Percentiles rank a stretch among this genome's conserved stretches.
phyloP scores from a whole-genome alignment of 2,888 invertebrate species.

The Osedax fenrisi region DNA sequence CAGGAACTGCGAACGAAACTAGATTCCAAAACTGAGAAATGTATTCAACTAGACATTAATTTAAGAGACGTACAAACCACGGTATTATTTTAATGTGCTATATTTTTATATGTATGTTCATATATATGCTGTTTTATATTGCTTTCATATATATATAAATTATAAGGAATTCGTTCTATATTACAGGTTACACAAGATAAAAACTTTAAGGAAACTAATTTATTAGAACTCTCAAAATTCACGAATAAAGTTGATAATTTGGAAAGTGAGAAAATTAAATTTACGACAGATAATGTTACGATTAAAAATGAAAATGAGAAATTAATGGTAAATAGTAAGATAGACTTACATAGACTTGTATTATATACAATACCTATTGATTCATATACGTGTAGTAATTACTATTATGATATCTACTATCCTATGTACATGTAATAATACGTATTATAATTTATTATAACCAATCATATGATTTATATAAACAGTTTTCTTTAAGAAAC shows the following conservation, averaged over 20 bases:
- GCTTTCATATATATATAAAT: no score
- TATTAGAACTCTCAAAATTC: background rate
- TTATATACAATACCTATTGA: no score
- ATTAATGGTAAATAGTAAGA: background rate
- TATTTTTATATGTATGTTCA: no score
- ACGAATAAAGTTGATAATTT: background rate
- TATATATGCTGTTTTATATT: no score
- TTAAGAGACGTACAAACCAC: background rate
- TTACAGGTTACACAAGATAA: background rate
- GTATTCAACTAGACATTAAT: background rate
- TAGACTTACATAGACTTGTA: no score
- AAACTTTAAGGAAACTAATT: conserved; percentile 34
- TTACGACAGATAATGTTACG: background rate
- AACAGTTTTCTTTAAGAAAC: no score
- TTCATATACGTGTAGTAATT: no score
- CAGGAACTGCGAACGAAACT: conserved; percentile 38
- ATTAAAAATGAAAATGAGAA: background rate
- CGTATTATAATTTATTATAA: no score
- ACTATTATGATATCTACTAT: no score
- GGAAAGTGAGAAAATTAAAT: background rate
- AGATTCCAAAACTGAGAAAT: conserved; percentile 38
- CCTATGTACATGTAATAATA: no score
- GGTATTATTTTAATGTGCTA: background rate
- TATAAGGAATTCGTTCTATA: no score
- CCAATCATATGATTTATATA: no score